These are phyloP conservation scores for Drosophila kanapiae DNA, from an alignment of 1,140 invertebrate genomes.

Conservation along the genomic window DNA sequence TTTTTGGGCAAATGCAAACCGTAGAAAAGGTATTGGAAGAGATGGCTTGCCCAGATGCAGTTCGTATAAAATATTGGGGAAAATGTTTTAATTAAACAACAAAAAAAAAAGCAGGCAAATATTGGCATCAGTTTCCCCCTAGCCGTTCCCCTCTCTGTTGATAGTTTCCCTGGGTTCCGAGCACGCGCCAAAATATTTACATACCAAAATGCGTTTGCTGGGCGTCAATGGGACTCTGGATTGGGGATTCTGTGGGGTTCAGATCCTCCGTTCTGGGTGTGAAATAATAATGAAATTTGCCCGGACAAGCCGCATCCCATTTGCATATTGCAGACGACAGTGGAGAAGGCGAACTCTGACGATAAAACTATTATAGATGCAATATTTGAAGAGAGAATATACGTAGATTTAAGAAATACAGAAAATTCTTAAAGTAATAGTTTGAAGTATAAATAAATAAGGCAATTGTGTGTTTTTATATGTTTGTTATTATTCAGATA, in stretches of 20 bases:
- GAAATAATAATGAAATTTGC: constrained; percentile 77
- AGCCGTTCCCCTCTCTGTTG: constrained; percentile 1
- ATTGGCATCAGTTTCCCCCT: constrained; percentile 56
- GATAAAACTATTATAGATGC: neutral
- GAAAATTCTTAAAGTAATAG: neutral
- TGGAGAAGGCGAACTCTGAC: constrained; percentile 6
- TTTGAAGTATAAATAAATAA: no score
- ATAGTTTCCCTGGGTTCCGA: constrained; percentile 12
- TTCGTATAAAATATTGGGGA: constrained; percentile 66
- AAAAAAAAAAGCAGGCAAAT: constrained; percentile 64
- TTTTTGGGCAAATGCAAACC: constrained; percentile 12
- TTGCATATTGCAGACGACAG: constrained; percentile 63
- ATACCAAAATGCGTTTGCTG: constrained; percentile 69
- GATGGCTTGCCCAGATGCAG: constrained; percentile 11
- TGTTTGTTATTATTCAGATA: no score
- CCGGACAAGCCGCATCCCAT: constrained; percentile 50
- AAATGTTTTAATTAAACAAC: constrained; percentile 78
- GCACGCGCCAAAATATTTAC: constrained; percentile 68
- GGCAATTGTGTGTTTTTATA: no score
- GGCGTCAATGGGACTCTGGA: constrained; percentile 9
- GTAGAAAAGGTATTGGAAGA: constrained; percentile 2
- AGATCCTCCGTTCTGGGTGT: constrained; percentile 26
- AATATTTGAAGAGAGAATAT: neutral
- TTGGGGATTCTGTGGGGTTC: constrained; percentile 6
- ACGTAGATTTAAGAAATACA: neutral